Evolutionary conservation across 2,113 vertebrate species (phyloP).

Genomic region (Rhipidura dahli): DNA sequence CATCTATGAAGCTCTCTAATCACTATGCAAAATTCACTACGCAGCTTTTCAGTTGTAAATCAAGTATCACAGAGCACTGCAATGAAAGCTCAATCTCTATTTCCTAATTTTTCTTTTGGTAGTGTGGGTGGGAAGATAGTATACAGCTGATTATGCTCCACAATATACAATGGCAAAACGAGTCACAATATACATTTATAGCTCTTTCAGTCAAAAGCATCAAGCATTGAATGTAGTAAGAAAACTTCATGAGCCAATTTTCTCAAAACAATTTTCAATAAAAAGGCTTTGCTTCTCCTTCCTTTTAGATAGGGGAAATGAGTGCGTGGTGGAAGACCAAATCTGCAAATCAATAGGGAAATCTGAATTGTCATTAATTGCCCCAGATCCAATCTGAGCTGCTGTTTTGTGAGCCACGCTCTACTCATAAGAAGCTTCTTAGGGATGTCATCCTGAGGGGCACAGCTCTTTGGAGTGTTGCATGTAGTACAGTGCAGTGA

Average conservation of each 20-base stretch:
- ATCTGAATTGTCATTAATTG: neutral
- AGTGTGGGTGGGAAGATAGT: neutral
- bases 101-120: neutral
- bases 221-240: neutral
- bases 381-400: neutral
- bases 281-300: neutral
- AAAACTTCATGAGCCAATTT: neutral
- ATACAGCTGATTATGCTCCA: neutral
- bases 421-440: neutral
- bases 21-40: neutral
- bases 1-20: neutral
- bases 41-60: neutral
- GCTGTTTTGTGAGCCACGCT: neutral
- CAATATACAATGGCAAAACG: neutral
- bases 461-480: neutral
- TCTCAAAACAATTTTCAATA: neutral
- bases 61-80: neutral
- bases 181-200: neutral
- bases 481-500: neutral
- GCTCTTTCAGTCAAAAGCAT: neutral
- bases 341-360: neutral
- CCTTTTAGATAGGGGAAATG: neutral
- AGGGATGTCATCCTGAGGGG: neutral
- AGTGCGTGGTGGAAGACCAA: neutral
- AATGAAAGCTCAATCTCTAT: neutral